Conservation (phyloP, 2,888 invertebrate genomes). For the Amiota communis region DNA sequence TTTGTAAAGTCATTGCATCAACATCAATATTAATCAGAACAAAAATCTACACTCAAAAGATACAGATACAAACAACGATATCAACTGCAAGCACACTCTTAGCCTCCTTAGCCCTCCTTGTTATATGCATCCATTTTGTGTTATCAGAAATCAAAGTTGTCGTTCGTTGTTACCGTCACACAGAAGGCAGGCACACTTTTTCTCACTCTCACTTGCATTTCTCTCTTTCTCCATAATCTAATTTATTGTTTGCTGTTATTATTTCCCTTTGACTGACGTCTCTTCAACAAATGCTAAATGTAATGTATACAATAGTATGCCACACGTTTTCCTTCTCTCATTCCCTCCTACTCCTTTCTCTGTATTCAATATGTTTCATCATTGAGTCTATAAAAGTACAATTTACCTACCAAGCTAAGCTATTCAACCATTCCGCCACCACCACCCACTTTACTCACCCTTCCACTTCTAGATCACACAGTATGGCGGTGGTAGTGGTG, state of each 20-base stretch:
- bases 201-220: background rate
- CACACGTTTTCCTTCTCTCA: background rate
- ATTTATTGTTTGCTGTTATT: background rate
- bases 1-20: background rate
- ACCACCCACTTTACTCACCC: slow-evolving; percentile 3
- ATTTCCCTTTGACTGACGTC: background rate
- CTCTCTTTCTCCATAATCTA: background rate
- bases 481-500: no score
- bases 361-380: background rate
- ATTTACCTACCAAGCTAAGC: no score
- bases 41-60: background rate
- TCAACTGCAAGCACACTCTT: background rate
- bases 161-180: background rate
- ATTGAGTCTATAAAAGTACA: no score
- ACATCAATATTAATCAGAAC: background rate
- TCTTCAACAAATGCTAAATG: background rate
- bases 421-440: background rate
- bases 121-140: background rate
- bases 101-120: no score
- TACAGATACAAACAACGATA: background rate
- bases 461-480: background rate
- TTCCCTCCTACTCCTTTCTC: background rate
- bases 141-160: background rate
- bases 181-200: background rate
- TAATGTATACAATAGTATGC: no score